Conservation (phyloP, 2,113 vertebrate species). For the Fulica atra region DNA sequence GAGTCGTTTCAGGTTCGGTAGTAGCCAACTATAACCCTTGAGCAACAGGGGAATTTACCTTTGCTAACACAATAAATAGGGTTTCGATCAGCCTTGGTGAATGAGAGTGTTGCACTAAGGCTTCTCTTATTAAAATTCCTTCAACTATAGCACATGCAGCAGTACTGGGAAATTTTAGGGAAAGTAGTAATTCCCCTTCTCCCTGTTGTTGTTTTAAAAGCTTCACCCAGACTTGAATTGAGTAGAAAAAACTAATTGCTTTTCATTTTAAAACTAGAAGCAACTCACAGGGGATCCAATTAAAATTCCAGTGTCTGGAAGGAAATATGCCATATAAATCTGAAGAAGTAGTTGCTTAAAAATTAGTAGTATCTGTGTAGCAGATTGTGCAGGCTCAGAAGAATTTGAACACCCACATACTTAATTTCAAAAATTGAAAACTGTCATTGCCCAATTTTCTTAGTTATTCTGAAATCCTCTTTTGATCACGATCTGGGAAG, state of each 20-base stretch:
- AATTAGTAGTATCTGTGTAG: neutral
- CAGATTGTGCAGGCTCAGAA: neutral
- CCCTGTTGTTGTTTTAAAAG: constrained; percentile 68
- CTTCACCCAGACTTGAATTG: constrained; percentile 42
- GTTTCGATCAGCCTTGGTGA: constrained; percentile 36
- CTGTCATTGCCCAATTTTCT: constrained; percentile 45
- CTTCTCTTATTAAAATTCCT: constrained; percentile 52
- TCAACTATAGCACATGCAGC: neutral
- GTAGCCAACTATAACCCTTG: neutral
- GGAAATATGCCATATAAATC: constrained; percentile 42
- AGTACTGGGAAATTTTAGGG: constrained; percentile 41
- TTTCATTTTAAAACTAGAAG: constrained; percentile 56
- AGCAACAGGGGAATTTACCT: constrained; percentile 34
- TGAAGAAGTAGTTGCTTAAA: constrained; percentile 30
- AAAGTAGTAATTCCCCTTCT: constrained; percentile 57
- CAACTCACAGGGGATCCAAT: constrained; percentile 56
- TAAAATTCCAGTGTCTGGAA: constrained; percentile 65
- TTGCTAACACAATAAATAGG: constrained; percentile 36
- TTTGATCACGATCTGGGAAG: neutral
- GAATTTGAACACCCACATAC: neutral
- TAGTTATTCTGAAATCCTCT: neutral
- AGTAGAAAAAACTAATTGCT: constrained; percentile 61
- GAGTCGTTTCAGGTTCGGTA: neutral
- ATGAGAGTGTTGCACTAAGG: neutral
- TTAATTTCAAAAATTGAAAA: constrained; percentile 31